phyloP scores from a whole-genome alignment of 1,140 invertebrate genomes.

The Drosophila orosa region DNA sequence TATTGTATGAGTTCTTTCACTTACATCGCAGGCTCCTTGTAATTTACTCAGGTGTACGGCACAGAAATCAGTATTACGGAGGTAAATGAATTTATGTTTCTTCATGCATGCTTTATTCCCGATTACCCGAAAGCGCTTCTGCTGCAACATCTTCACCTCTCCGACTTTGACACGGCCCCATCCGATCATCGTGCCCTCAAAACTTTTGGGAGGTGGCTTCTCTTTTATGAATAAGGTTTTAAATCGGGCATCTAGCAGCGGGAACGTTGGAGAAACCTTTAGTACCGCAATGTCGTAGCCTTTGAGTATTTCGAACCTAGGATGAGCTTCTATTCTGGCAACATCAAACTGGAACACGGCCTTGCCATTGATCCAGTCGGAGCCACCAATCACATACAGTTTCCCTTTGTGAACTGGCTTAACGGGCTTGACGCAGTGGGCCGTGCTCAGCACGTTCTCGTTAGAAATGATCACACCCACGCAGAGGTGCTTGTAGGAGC shows the following conservation, averaged over 20 bases:
- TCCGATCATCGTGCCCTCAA: slow-evolving; percentile 30
- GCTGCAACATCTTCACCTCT: slow-evolving; percentile 26
- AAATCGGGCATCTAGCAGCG: slow-evolving; percentile 36
- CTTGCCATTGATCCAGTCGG: slow-evolving; percentile 13
- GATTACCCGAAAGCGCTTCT: slow-evolving; percentile 32
- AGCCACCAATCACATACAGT: slow-evolving; percentile 34
- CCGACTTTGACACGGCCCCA: slow-evolving; percentile 41
- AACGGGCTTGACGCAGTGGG: slow-evolving; percentile 38
- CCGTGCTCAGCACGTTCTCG: slow-evolving; percentile 48
- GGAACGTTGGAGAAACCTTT: slow-evolving; percentile 26
- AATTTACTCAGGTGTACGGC: slow-evolving; percentile 37
- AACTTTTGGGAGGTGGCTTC: background rate
- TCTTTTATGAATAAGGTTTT: no score
- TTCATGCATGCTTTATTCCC: slow-evolving; percentile 32
- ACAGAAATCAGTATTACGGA: slow-evolving; percentile 53
- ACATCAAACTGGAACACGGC: slow-evolving; percentile 15
- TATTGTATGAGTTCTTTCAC: background rate
- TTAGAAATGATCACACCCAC: slow-evolving; percentile 53
- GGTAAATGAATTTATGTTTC: slow-evolving; percentile 23
- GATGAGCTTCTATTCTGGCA: slow-evolving; percentile 14
- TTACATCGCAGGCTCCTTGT: slow-evolving; percentile 60
- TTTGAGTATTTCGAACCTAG: slow-evolving; percentile 17
- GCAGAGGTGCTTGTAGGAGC: slow-evolving; percentile 54
- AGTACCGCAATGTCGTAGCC: slow-evolving; percentile 58
- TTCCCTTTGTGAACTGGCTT: background rate